Evolutionary conservation across 2,113 vertebrate species (phyloP), one percentile per base, ranked within the genome.

Genomic region (Chaetura pelagica): DNA sequence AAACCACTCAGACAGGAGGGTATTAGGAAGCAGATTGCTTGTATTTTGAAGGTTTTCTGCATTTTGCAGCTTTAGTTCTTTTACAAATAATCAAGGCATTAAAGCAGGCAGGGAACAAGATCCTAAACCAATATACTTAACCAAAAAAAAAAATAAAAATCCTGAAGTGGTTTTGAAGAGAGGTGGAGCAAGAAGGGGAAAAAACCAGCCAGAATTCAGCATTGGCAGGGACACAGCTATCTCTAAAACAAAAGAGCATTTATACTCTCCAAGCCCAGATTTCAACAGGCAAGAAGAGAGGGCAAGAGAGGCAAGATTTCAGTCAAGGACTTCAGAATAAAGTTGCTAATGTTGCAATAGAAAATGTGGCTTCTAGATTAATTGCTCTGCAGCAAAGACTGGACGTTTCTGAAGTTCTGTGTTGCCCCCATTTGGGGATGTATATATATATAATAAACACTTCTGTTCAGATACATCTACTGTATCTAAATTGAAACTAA

Each of bases 191-290:
- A 97, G 52, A 68, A 67, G 57, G 34, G 26, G 23, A 20, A 30
- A 32, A 32, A 86, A 51, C 27, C 35, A 63, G 85, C 66, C 79
- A 93, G 88, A 86, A 78, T 34, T 92, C 32, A 44, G 82, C 68
- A 42, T 0, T 97, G 97, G 97, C 97, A 96, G 67, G 64, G 83
- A 82, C 87, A 68, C 21, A 67, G 78, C 92, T 95, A 90, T 74
- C 90, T 93, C 77, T 44, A 49, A 90, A 76, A 98, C 96, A 98
- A 97, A 96, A 95, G 91, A 94, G 83, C 77, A 85, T 88, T 97
- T 96, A 95, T 96, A 38, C 40, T 69, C 87, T 66, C 61, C 34
- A 46, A 88, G 77, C 9, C 72, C 59, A 86, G 67, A 77, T 86
- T 96, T 94, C 52, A 95, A 71, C 34, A 51, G 80, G 71, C 62